Conservation (phyloP, 1,140 invertebrate genomes). For the Polypedilum vanderplanki region DNA sequence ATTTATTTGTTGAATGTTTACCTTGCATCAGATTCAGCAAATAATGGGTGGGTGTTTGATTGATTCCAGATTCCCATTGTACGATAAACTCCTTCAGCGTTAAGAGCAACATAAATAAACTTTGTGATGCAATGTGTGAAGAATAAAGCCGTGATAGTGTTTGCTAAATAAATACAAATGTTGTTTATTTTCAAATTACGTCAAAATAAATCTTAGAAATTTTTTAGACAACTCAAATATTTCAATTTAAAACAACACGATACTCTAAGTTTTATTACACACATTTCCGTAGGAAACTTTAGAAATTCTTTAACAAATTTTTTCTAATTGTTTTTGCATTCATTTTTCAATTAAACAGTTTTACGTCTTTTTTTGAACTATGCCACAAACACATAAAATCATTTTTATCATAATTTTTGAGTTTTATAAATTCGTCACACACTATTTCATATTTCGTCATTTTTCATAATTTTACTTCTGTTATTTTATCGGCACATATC, state of each 20-base stretch:
- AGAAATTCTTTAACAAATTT: too few relatives aligned
- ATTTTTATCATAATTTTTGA: too few relatives aligned
- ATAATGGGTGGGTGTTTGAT: slow-evolving; percentile 71
- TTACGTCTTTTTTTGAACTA: too few relatives aligned
- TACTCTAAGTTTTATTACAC: too few relatives aligned
- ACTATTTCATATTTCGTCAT: too few relatives aligned
- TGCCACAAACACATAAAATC: too few relatives aligned
- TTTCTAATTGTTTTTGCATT: too few relatives aligned
- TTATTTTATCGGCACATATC: too few relatives aligned
- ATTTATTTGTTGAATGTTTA: not conserved
- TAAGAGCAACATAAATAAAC: slow-evolving; percentile 60
- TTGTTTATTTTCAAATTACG: not conserved
- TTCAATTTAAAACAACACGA: not conserved
- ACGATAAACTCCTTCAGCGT: slow-evolving; percentile 67
- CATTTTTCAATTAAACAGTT: too few relatives aligned
- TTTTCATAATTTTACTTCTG: too few relatives aligned
- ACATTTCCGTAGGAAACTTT: too few relatives aligned
- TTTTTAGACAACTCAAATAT: not conserved
- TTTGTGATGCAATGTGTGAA: slow-evolving; percentile 72
- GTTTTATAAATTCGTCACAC: too few relatives aligned
- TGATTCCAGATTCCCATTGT: slow-evolving; percentile 71
- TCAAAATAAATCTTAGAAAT: not conserved
- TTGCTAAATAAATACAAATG: slow-evolving; percentile 46
- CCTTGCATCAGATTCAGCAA: slow-evolving; percentile 70
- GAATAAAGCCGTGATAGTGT: slow-evolving; percentile 73